Conservation (phyloP, 2,113 vertebrate species). For the Sporophila hypoxantha region DNA sequence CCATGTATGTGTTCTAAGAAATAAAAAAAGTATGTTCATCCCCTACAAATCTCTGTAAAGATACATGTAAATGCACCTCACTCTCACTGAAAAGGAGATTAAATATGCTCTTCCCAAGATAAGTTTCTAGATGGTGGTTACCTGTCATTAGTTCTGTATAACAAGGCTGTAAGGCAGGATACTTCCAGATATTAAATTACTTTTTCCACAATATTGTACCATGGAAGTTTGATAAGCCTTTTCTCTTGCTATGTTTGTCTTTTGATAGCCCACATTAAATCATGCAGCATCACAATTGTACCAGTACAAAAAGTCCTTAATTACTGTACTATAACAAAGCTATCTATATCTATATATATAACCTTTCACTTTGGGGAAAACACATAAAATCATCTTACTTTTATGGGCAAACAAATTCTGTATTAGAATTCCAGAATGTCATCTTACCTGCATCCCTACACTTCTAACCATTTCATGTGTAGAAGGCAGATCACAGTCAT, state of each 20-base stretch:
- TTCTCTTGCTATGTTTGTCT: neutral
- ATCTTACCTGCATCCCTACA: constrained; percentile 89
- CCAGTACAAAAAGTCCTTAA: neutral
- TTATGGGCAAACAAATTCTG: neutral
- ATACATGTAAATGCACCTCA: neutral
- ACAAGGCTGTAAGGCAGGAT: neutral
- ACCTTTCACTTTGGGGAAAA: neutral
- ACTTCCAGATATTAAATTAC: neutral
- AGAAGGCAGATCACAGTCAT: constrained; percentile 87
- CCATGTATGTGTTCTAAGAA: constrained; percentile 91
- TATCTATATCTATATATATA: neutral
- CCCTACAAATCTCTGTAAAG: neutral
- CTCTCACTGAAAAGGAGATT: neutral
- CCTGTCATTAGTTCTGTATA: neutral
- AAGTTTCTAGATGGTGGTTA: neutral
- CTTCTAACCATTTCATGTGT: constrained; percentile 87
- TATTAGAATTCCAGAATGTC: neutral
- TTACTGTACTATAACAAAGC: neutral
- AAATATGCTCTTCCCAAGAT: neutral
- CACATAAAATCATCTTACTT: neutral
- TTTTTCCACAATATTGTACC: neutral
- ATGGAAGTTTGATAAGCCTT: neutral
- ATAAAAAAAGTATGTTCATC: neutral
- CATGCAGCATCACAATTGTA: neutral
- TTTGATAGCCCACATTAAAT: neutral